These are phyloP conservation scores for Schrankia costaestrigalis DNA, from an alignment of 2,888 invertebrate species.

Conservation along the genomic window DNA sequence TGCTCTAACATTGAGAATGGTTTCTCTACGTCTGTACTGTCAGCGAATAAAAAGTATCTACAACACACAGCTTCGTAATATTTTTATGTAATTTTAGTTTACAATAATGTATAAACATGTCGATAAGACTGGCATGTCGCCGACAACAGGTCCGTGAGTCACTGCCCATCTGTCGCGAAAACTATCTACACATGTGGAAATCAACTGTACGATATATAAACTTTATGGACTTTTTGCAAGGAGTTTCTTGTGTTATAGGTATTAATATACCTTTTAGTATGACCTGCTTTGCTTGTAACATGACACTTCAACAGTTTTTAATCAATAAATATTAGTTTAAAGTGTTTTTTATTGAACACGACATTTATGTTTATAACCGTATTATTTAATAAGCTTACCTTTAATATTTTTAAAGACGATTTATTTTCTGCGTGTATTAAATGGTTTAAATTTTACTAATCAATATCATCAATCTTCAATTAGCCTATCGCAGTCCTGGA, in stretches of 20 bases:
- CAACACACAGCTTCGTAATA: slow-evolving; percentile 30
- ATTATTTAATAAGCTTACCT: no score
- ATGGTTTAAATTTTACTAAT: no score
- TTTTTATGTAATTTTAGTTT: slow-evolving; percentile 31
- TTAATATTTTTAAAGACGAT: no score
- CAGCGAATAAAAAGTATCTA: no score
- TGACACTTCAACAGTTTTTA: slow-evolving; percentile 40
- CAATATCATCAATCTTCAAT: no score
- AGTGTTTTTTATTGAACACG: no score
- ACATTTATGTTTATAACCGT: no score
- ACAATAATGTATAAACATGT: slow-evolving; percentile 57
- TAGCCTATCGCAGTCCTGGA: no score
- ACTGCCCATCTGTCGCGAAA: slow-evolving; percentile 75
- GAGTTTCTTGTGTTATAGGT: slow-evolving; percentile 45
- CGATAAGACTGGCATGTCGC: slow-evolving; percentile 59
- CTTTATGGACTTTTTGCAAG: slow-evolving; percentile 51
- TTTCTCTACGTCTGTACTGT: no score
- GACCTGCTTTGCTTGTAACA: slow-evolving; percentile 52
- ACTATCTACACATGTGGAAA: slow-evolving; percentile 69
- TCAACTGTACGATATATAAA: slow-evolving; percentile 52
- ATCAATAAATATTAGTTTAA: slow-evolving; percentile 11
- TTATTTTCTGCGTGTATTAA: no score
- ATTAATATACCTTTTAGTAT: slow-evolving; percentile 58
- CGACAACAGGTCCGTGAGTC: slow-evolving; percentile 73
- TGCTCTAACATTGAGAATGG: no score